Conservation (phyloP, 2,113 vertebrate genomes). For the Numida meleagris region DNA sequence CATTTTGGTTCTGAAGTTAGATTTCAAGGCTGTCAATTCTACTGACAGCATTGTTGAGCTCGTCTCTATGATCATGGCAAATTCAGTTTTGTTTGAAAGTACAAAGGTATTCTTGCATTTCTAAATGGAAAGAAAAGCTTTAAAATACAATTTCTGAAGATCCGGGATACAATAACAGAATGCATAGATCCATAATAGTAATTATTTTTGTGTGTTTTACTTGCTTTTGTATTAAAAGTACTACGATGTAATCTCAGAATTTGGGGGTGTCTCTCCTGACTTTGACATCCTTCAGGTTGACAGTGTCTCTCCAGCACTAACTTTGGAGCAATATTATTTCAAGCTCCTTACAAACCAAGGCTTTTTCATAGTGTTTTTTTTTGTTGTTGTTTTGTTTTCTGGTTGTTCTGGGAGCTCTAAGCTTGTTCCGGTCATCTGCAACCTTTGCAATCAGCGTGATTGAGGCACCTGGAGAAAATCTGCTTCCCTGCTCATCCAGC, state of each 20-base stretch:
- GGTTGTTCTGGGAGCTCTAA: neutral
- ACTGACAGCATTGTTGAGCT: neutral
- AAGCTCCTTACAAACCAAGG: neutral
- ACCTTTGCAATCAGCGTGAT: neutral
- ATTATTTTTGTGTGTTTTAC: neutral
- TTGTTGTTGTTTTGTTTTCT: neutral
- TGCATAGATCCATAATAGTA: neutral
- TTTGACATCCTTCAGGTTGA: neutral
- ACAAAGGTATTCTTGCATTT: neutral
- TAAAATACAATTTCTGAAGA: neutral
- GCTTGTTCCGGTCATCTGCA: conserved; percentile 30
- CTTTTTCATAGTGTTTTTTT: neutral
- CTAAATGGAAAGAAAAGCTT: neutral
- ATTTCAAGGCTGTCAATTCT: neutral
- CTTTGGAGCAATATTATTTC: neutral
- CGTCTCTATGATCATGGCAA: neutral
- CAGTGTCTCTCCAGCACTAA: neutral
- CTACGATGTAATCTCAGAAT: neutral
- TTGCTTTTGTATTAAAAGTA: neutral
- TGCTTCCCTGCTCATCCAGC: neutral
- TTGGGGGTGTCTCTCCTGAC: neutral
- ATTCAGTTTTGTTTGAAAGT: neutral
- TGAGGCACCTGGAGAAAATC: neutral
- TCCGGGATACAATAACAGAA: neutral
- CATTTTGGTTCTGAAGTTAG: neutral